phyloP scores from a whole-genome alignment of 1,140 invertebrate genomes.

The Anoplophora glabripennis region DNA sequence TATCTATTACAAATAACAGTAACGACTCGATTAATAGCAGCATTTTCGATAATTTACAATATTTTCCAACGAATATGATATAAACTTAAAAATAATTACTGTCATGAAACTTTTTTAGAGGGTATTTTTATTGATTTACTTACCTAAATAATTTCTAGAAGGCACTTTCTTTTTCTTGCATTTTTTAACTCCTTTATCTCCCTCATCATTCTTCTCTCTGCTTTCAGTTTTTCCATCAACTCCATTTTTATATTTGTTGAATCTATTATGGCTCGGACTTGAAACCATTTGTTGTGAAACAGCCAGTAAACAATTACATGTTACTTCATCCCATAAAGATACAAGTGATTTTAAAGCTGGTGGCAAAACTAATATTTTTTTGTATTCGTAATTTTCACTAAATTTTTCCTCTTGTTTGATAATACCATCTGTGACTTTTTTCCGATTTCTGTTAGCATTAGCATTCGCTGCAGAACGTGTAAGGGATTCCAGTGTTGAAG shows the following conservation, averaged over 20 bases:
- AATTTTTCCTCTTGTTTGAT: constrained; percentile 58
- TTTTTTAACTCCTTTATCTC: constrained; percentile 57
- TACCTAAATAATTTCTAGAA: constrained; percentile 49
- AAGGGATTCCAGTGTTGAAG: constrained; percentile 71
- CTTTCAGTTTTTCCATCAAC: constrained; percentile 28
- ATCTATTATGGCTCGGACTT: constrained; percentile 52
- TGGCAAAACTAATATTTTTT: constrained; percentile 72
- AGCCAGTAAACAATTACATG: constrained; percentile 63
- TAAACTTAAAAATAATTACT: no score
- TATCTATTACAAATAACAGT: no score
- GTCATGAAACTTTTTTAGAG: no score
- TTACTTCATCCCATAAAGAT: constrained; percentile 87
- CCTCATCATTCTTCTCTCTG: constrained; percentile 50
- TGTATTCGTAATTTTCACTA: constrained; percentile 39
- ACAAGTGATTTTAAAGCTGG: constrained; percentile 81
- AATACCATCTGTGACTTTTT: constrained; percentile 53
- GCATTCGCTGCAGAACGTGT: constrained; percentile 73
- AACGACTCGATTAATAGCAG: no score
- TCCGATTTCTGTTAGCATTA: constrained; percentile 63
- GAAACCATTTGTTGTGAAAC: constrained; percentile 59
- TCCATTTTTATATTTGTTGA: constrained; percentile 48
- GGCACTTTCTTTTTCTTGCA: constrained; percentile 56
- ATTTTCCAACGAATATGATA: no score
- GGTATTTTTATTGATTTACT: background rate
- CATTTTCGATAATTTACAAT: no score